phyloP scores from a whole-genome alignment of 2,797 vertebrate genomes.

The Urophycis tenuis region DNA sequence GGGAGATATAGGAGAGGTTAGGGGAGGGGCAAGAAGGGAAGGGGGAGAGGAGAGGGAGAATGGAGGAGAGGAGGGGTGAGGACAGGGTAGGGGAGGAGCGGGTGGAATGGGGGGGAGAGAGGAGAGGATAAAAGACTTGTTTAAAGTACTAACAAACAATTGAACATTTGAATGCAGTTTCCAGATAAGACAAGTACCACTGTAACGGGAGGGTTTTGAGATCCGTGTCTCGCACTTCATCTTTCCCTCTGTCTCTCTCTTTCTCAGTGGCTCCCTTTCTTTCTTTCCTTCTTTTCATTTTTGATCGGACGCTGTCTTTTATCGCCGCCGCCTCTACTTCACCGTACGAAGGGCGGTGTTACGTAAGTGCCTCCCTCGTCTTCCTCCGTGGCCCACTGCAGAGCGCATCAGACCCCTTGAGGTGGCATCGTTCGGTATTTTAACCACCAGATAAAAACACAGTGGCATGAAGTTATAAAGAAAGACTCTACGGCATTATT shows the following conservation, averaged over 20 bases:
- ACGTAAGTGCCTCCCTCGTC: slow-evolving; percentile 23
- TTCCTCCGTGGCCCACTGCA: too few species aligned
- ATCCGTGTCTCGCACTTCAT: neutral
- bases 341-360: slow-evolving; percentile 24
- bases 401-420: too few species aligned
- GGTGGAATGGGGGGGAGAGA: too few species aligned
- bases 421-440: neutral
- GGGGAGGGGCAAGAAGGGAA: neutral
- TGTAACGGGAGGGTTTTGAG: neutral
- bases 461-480: slow-evolving; percentile 18
- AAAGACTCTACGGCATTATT: too few species aligned
- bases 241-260: neutral
- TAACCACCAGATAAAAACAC: slow-evolving; percentile 34
- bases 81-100: neutral
- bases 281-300: too few species aligned
- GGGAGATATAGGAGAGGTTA: neutral
- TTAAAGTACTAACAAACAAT: neutral
- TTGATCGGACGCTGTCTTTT: slow-evolving; percentile 6
- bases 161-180: neutral
- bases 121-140: neutral
- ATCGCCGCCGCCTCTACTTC: slow-evolving; percentile 26
- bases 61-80: neutral
- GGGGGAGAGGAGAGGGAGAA: neutral
- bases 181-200: neutral
- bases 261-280: too few species aligned